Evolutionary conservation across 1,140 invertebrate genomes (phyloP), one percentile per base, ranked within the genome.

Genomic region (Trichonephila inaurata): DNA sequence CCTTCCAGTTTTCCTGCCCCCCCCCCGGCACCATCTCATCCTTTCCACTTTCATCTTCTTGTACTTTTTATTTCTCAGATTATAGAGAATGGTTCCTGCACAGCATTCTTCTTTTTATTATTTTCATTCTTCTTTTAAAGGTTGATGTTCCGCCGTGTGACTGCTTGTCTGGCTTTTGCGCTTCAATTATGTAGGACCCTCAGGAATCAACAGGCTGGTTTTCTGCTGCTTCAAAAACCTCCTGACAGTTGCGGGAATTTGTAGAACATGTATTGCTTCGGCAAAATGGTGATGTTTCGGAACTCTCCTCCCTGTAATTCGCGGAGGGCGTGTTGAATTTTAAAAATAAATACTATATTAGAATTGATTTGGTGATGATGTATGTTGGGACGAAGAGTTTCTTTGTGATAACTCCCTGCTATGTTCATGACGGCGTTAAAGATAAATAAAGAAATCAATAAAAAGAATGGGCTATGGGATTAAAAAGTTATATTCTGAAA

Each of bases 81-180:
- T 77, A 77, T 77, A 77, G 72, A 77, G 72, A 77, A 77, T 77
- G 72, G 72, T 33, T 77, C 72, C 72, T 18, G 6, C 14, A n/a
- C n/a, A 21, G 72, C 69, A 77, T 28, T 33, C 24, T 33, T 33
- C 10, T 77, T 77, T 6, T 40, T 77, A 14, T 77, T 77, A 12
- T 24, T 72, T 16, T 72, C 16, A 18, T 64, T 28, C 12, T 77
- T 33, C 69, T 77, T 77, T 77, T 77, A 77, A n/a, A 77, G 72
- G 72, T 77, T 28, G 72, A 77, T 77, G 72, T 77, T 77, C 72
- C 72, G 72, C 72, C 72, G 72, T 77, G 72, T 77, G 72, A 77
- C 72, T 77, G 72, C 33, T 24, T 77, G 72, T 77, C 72, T 77
- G 72, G 72, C 72, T 77, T 77, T 77, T 40, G 72, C 72, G 72